Conservation (phyloP, 2,797 vertebrate genomes). For the Tarsius wallacei region DNA sequence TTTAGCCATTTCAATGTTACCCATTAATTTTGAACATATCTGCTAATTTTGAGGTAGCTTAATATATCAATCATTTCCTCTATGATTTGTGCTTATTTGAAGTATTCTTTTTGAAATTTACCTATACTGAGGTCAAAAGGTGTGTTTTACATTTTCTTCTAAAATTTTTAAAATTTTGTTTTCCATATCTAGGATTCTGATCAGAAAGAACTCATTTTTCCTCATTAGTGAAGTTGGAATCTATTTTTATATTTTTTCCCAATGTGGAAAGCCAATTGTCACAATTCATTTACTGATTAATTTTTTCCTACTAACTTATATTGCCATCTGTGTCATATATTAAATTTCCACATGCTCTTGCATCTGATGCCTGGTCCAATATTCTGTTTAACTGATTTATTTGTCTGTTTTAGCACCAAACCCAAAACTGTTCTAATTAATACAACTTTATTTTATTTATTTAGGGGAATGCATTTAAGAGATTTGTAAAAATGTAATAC, state of each 20-base stretch:
- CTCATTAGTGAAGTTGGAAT: not conserved
- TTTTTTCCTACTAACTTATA: slow-evolving; percentile 30
- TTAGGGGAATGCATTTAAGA: not conserved
- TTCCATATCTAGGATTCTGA: not conserved
- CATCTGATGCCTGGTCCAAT: not conserved
- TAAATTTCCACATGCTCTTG: not conserved
- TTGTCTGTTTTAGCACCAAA: not conserved
- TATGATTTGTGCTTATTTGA: not conserved
- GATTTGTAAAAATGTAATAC: not conserved
- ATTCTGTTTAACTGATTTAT: not conserved
- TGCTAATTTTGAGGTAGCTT: slow-evolving; percentile 35
- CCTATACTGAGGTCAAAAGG: not conserved
- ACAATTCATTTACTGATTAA: not conserved
- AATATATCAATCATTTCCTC: not conserved
- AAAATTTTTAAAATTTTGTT: slow-evolving; percentile 43
- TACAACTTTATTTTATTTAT: not conserved
- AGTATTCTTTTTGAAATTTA: not conserved
- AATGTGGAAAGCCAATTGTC: not conserved
- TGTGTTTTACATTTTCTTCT: not conserved
- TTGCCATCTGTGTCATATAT: not conserved
- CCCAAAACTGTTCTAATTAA: not conserved
- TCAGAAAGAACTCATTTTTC: slow-evolving; percentile 10
- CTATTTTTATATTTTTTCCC: slow-evolving; percentile 14
- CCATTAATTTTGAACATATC: slow-evolving; percentile 32
- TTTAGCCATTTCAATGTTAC: not conserved